These are phyloP conservation scores for Tachypleus tridentatus DNA, from an alignment of 1,140 invertebrate species.

Conservation along the genomic window DNA sequence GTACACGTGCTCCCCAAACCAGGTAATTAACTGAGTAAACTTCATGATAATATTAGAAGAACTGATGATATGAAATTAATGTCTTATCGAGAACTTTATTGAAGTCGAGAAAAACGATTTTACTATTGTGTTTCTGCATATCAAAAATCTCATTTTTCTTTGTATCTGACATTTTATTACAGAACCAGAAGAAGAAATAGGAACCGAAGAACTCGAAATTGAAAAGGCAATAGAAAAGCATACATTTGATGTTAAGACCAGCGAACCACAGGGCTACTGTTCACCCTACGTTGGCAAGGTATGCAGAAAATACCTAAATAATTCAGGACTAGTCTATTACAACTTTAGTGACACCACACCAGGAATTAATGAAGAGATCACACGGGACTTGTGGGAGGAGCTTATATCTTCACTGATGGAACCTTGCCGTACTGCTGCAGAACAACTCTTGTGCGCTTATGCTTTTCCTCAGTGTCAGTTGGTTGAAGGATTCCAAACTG, in stretches of 20 bases:
- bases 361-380: constrained; percentile 67
- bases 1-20: constrained; percentile 13
- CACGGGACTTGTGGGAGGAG: constrained; percentile 66
- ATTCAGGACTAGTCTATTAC: constrained; percentile 64
- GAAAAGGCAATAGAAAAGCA: constrained; percentile 4
- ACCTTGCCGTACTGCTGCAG: constrained; percentile 70
- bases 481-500: constrained; percentile 33
- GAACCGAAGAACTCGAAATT: constrained; percentile 4
- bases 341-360: constrained; percentile 47
- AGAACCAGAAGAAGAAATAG: constrained; percentile 5
- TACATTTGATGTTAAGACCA: background rate
- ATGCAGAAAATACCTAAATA: constrained; percentile 63
- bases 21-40: constrained; percentile 3
- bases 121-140: background rate
- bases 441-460: constrained; percentile 76
- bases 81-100: background rate
- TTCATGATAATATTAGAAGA: background rate
- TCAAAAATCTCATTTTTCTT: background rate
- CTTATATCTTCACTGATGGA: constrained; percentile 61
- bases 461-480: constrained; percentile 76
- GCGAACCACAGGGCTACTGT: constrained; percentile 50
- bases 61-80: background rate
- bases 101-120: background rate
- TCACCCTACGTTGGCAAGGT: constrained; percentile 75
- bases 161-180: background rate